Percentiles rank a stretch among this genome's conserved stretches.
Conservation (phyloP, 1,140 invertebrate genomes). For the Pogonus chalceus region DNA sequence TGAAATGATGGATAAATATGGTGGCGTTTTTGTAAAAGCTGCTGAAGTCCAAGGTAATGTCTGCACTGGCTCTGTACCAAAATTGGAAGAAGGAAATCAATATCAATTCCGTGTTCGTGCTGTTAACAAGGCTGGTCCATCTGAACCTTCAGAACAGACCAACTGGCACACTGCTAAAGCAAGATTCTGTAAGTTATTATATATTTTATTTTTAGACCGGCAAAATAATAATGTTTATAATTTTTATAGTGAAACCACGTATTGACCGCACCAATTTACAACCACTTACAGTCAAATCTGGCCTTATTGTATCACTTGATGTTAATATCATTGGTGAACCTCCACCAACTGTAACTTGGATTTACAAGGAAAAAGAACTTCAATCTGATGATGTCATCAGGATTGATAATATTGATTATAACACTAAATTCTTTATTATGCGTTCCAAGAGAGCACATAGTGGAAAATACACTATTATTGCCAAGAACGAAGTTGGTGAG, state of each 20-base stretch:
- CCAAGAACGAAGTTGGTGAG: conserved; percentile 88
- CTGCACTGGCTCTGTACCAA: conserved; percentile 74
- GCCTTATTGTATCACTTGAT: conserved; percentile 81
- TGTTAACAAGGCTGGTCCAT: conserved; percentile 90
- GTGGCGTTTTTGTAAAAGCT: conserved; percentile 53
- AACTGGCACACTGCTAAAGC: conserved; percentile 93
- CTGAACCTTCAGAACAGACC: conserved; percentile 89
- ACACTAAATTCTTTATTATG: conserved; percentile 80
- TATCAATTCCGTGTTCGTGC: conserved; percentile 93
- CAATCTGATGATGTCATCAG: conserved; percentile 56
- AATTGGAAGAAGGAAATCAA: conserved; percentile 86
- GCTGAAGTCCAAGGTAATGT: conserved; percentile 67
- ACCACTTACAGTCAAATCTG: conserved; percentile 76
- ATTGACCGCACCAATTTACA: conserved; percentile 88
- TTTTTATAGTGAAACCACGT: conserved; percentile 71
- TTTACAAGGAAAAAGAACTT: conserved; percentile 67
- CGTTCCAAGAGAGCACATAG: conserved; percentile 71
- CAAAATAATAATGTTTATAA: conserved; percentile 14
- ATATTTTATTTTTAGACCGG: background rate
- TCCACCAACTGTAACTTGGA: conserved; percentile 85
- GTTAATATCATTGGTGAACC: conserved; percentile 92
- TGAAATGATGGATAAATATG: conserved; percentile 71
- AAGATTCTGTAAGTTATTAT: conserved; percentile 65
- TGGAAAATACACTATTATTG: conserved; percentile 86
- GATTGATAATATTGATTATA: conserved; percentile 80